Percentiles rank a stretch among this genome's conserved stretches.
Conservation (phyloP, 2,888 invertebrate genomes). For the Hyposoter dolosus region DNA sequence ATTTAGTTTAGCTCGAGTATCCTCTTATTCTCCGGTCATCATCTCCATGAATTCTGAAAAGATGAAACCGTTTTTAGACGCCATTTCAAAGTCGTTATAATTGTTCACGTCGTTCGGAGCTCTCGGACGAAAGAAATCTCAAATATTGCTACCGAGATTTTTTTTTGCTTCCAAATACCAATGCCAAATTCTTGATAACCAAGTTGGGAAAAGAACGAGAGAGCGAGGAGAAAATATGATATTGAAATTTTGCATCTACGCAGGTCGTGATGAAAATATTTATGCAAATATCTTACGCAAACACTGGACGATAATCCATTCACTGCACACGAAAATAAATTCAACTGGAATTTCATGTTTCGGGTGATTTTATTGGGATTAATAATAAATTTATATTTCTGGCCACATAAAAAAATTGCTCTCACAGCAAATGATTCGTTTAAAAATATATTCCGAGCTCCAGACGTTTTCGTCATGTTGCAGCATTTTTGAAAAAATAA, state of each 20-base stretch:
- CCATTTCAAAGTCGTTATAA: not conserved
- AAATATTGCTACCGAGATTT: not conserved
- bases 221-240: conserved; percentile 28
- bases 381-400: not conserved
- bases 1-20: conserved; percentile 57
- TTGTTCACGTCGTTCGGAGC: not conserved
- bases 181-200: conserved; percentile 72
- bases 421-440: not conserved
- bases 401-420: not conserved
- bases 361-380: not conserved
- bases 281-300: conserved; percentile 5
- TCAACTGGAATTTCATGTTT: not conserved
- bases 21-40: conserved; percentile 95
- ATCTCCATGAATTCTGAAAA: conserved; percentile 97
- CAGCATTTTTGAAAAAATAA: not conserved
- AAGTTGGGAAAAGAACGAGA: conserved; percentile 65
- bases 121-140: too few relatives aligned
- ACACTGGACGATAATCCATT: not conserved
- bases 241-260: conserved; percentile 25
- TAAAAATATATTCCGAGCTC: conserved; percentile 1
- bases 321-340: not conserved
- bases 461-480: not conserved
- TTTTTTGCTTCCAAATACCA: conserved; percentile 13
- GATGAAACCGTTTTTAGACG: conserved; percentile 5
- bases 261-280: conserved; percentile 20